A percentile compares a stretch with the other conserved stretches of the same genome.
Conservation (phyloP, 2,113 vertebrate genomes). For the Zosterops borbonicus region DNA sequence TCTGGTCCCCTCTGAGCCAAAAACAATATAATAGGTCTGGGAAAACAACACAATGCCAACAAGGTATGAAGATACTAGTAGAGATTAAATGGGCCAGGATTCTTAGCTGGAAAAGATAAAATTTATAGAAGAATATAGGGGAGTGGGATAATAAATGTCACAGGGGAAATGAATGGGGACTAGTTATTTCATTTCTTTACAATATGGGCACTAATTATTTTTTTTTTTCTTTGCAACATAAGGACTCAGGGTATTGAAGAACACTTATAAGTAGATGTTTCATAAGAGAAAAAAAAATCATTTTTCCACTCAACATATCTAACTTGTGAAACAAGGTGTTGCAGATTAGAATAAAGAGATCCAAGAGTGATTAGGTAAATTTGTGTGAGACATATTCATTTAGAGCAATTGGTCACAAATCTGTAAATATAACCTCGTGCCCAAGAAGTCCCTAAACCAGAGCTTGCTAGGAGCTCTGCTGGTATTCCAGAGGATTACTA, state of each 20-base stretch:
- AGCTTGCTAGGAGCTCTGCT: background rate
- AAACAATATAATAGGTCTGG: background rate
- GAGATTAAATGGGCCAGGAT: background rate
- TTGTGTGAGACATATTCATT: background rate
- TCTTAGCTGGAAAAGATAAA: background rate
- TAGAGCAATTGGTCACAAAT: background rate
- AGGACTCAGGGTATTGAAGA: background rate
- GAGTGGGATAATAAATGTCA: background rate
- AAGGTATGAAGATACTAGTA: background rate
- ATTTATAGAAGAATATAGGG: background rate
- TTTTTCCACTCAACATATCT: background rate
- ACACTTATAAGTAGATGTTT: background rate
- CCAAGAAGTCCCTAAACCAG: background rate
- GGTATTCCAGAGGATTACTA: background rate
- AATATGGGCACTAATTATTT: background rate
- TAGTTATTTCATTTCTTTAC: background rate
- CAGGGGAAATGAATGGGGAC: background rate
- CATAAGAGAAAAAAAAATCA: background rate
- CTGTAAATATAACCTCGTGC: background rate
- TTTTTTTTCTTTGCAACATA: background rate
- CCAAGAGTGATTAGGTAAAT: background rate
- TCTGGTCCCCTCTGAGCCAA: background rate
- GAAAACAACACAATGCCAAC: background rate
- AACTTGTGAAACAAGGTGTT: background rate
- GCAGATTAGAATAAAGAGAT: background rate